A percentile compares a stretch with the other conserved stretches of the same genome.
Evolutionary conservation across 1,140 invertebrate species (phyloP).

Genomic region (Drosophila cardini): DNA sequence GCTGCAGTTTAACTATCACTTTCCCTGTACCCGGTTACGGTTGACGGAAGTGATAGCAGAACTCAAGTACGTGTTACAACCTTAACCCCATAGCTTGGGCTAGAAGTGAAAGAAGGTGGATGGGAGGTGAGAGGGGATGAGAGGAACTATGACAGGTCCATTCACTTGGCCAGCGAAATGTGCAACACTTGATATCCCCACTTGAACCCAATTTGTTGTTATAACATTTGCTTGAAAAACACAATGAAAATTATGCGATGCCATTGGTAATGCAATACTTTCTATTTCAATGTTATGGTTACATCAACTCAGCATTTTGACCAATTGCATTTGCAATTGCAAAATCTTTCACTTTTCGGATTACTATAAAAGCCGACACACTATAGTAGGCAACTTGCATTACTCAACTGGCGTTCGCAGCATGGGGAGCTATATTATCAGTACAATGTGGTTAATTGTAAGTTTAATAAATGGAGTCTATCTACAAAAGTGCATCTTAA

Average conservation of each 20-base stretch:
- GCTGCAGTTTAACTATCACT: slow-evolving; percentile 48
- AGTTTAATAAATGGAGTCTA: slow-evolving; percentile 27
- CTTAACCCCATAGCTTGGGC: slow-evolving; percentile 72
- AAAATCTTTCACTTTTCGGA: slow-evolving; percentile 69
- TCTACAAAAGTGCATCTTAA: slow-evolving; percentile 27
- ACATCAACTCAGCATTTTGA: slow-evolving; percentile 66
- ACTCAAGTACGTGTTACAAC: slow-evolving; percentile 79
- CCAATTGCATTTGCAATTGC: slow-evolving; percentile 54
- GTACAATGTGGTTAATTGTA: slow-evolving; percentile 67
- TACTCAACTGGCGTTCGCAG: slow-evolving; percentile 36
- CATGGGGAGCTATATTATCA: slow-evolving; percentile 17
- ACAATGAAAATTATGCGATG: slow-evolving; percentile 80
- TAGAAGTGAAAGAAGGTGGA: not conserved
- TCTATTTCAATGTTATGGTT: slow-evolving; percentile 82
- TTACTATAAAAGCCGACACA: slow-evolving; percentile 57
- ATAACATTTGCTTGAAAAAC: slow-evolving; percentile 76
- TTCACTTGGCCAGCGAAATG: slow-evolving; percentile 50
- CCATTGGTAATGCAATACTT: slow-evolving; percentile 74
- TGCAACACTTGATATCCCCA: slow-evolving; percentile 70
- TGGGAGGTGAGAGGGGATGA: not conserved
- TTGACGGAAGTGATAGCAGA: slow-evolving; percentile 72
- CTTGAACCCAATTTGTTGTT: slow-evolving; percentile 79
- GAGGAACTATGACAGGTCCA: slow-evolving; percentile 29
- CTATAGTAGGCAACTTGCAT: slow-evolving; percentile 58
- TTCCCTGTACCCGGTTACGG: slow-evolving; percentile 37